Conservation (phyloP, 2,113 vertebrate species). For the Tachysurus vachellii region DNA sequence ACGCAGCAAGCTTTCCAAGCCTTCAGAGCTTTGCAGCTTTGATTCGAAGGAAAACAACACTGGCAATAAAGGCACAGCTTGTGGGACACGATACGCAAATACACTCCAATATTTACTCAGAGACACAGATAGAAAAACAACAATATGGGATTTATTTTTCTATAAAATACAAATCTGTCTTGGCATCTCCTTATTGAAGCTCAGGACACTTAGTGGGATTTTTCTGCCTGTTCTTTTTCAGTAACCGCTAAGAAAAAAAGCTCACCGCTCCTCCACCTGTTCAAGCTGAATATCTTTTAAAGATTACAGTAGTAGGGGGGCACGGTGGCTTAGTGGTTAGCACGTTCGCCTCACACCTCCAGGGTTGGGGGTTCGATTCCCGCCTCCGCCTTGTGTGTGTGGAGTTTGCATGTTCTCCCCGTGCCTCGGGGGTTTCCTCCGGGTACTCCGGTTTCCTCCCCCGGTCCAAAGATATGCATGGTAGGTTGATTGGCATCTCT, state of each 20-base stretch:
- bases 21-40: constrained; percentile 1
- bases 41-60: constrained; percentile 17
- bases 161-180: neutral
- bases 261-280: neutral
- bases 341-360: no score
- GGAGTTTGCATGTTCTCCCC: no score
- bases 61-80: constrained; percentile 9
- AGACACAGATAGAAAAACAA: constrained; percentile 11
- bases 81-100: constrained; percentile 8
- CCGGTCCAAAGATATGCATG: no score
- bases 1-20: constrained; percentile 23
- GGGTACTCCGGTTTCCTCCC: no score
- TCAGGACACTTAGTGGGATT: neutral
- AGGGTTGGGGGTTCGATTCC: no score
- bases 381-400: no score
- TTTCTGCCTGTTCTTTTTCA: neutral
- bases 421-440: no score
- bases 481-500: no score
- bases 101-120: constrained; percentile 22
- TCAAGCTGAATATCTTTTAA: neutral
- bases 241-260: neutral
- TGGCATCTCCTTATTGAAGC: neutral
- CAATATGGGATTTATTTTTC: constrained; percentile 1
- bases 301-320: neutral
- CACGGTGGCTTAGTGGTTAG: no score